Evolutionary conservation across 2,888 invertebrate genomes (phyloP).

Genomic region (Xestoiulus laeticollis): DNA sequence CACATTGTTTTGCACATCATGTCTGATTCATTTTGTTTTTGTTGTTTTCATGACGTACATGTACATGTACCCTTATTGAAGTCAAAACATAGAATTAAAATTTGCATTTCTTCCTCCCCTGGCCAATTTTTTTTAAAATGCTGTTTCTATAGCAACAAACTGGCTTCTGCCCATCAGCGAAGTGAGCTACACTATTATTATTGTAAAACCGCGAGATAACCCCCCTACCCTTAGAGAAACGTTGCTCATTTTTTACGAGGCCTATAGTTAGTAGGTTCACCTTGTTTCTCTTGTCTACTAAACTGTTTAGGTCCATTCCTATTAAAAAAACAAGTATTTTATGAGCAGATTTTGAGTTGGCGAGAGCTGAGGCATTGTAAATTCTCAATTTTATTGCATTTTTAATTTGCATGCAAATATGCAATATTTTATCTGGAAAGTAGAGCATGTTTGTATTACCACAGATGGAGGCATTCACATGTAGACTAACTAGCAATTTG

Average conservation of each 20-base stretch:
- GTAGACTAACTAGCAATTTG: no score
- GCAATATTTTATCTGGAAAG: neutral
- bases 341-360: neutral
- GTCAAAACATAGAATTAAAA: conserved; percentile 1
- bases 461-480: no score
- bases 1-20: neutral
- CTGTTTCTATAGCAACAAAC: neutral
- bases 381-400: neutral
- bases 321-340: neutral
- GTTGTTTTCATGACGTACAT: neutral
- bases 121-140: neutral
- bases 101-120: neutral
- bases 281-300: neutral
- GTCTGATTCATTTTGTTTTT: neutral
- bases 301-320: neutral
- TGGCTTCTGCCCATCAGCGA: conserved; percentile 17
- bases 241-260: neutral
- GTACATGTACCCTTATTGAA: neutral
- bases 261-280: no score
- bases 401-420: neutral
- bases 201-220: neutral
- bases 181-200: conserved; percentile 29
- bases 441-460: neutral
- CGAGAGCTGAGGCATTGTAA: neutral
- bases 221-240: neutral